A percentile compares a stretch with the other conserved stretches of the same genome.
phyloP scores from a whole-genome alignment of 2,888 invertebrate species.

The Chouioia cunea region DNA sequence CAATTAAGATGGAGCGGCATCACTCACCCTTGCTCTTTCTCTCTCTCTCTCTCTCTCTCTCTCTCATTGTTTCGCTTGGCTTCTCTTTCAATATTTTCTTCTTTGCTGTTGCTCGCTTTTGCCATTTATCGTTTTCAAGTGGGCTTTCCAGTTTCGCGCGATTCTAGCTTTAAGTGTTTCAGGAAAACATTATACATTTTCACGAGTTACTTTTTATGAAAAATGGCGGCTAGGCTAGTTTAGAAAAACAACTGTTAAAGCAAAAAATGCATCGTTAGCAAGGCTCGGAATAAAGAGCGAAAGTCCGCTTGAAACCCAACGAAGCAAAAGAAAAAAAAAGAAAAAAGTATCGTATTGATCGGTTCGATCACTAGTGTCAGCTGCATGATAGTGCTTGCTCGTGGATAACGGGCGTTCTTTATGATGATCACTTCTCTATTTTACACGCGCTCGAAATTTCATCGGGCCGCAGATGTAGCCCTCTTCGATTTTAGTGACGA shows the following conservation, averaged over 20 bases:
- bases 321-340: conserved; percentile 9
- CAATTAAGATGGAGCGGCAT: conserved; percentile 46
- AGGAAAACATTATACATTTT: too few species aligned
- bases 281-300: too few species aligned
- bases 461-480: conserved; percentile 50
- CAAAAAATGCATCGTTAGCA: too few species aligned
- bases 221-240: too few species aligned
- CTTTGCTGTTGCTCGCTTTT: conserved; percentile 10
- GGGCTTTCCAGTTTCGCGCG: not conserved
- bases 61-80: conserved; percentile 30
- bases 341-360: conserved; percentile 17
- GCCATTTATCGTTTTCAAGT: too few species aligned
- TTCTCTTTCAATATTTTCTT: conserved; percentile 23
- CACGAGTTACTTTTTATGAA: too few species aligned
- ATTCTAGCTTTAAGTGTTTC: conserved; percentile 15
- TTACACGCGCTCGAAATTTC: conserved; percentile 53
- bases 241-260: too few species aligned
- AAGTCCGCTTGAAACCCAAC: too few species aligned
- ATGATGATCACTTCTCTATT: conserved; percentile 50
- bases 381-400: not conserved
- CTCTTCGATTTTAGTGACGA: conserved; percentile 47
- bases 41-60: not conserved
- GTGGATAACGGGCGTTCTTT: conserved; percentile 50
- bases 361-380: not conserved
- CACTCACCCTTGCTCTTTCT: too few species aligned